These are phyloP conservation scores for Protonibea diacanthus DNA, from an alignment of 2,797 vertebrate species.

Conservation along the genomic window DNA sequence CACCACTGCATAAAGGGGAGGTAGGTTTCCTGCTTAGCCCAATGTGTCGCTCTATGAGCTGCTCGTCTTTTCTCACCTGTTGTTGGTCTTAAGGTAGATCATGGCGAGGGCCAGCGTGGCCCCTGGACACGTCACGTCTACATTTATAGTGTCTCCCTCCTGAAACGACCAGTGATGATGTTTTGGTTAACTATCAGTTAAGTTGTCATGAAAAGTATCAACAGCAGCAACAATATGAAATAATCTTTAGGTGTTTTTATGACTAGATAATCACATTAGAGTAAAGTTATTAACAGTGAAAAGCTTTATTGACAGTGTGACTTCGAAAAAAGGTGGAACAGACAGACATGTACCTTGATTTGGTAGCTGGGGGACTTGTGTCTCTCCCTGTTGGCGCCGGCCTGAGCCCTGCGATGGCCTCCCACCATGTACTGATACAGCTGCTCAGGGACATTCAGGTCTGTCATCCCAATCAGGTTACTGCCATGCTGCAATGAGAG, in stretches of 20 bases:
- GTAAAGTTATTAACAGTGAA: conserved; percentile 2
- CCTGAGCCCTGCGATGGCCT: conserved; percentile 93
- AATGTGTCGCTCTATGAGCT: background rate
- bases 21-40: background rate
- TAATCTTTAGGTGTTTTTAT: background rate
- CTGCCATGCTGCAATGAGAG: conserved; percentile 91
- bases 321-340: no score
- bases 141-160: conserved; percentile 99
- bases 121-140: conserved; percentile 97
- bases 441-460: conserved; percentile 98
- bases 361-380: conserved; percentile 99
- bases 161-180: conserved; percentile 56
- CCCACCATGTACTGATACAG: conserved; percentile 99
- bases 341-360: conserved; percentile 89
- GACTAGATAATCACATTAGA: background rate
- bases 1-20: background rate
- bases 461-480: conserved; percentile 97
- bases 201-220: background rate
- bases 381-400: conserved; percentile 93
- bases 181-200: background rate
- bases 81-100: conserved; percentile 99
- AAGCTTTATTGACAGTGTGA: background rate
- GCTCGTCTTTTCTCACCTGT: conserved; percentile 86
- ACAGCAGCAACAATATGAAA: background rate
- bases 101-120: conserved; percentile 97